A percentile compares a stretch with the other conserved stretches of the same genome.
phyloP scores from a whole-genome alignment of 2,888 invertebrate genomes.

The Loripinus fragilis region DNA sequence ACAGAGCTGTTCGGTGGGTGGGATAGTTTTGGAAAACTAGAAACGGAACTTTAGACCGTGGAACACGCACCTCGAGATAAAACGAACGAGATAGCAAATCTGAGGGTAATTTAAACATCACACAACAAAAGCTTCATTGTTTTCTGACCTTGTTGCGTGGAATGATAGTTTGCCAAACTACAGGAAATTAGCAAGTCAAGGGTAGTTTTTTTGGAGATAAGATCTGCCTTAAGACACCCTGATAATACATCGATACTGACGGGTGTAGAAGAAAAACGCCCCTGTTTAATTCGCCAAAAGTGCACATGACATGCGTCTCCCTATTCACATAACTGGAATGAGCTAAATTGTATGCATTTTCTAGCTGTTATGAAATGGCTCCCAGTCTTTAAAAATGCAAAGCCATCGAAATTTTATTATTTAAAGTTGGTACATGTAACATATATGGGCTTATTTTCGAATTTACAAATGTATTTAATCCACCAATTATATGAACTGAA shows the following conservation, averaged over 20 bases:
- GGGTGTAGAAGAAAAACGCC: too few species aligned
- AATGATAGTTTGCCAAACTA: constrained; percentile 26
- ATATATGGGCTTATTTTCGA: too few species aligned
- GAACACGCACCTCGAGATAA: not conserved
- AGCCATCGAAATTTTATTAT: too few species aligned
- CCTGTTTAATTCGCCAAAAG: too few species aligned
- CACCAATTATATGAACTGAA: too few species aligned
- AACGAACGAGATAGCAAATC: not conserved
- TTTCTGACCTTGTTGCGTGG: constrained; percentile 26
- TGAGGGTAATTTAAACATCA: constrained; percentile 13
- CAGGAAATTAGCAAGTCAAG: constrained; percentile 47
- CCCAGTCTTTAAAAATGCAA: too few species aligned
- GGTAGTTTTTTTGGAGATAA: not conserved
- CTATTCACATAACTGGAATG: too few species aligned
- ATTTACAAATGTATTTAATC: too few species aligned
- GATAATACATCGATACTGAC: constrained; percentile 10
- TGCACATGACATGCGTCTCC: too few species aligned
- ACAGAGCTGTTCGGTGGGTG: not conserved
- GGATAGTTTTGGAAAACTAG: not conserved
- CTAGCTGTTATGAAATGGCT: too few species aligned
- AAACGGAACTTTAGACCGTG: not conserved
- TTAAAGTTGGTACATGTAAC: too few species aligned
- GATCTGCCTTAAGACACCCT: constrained; percentile 14
- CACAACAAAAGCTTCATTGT: constrained; percentile 9
- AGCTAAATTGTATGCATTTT: too few species aligned